Evolutionary conservation across 1,140 invertebrate genomes (phyloP).

Genomic region (Pseudomyrmex concolor): DNA sequence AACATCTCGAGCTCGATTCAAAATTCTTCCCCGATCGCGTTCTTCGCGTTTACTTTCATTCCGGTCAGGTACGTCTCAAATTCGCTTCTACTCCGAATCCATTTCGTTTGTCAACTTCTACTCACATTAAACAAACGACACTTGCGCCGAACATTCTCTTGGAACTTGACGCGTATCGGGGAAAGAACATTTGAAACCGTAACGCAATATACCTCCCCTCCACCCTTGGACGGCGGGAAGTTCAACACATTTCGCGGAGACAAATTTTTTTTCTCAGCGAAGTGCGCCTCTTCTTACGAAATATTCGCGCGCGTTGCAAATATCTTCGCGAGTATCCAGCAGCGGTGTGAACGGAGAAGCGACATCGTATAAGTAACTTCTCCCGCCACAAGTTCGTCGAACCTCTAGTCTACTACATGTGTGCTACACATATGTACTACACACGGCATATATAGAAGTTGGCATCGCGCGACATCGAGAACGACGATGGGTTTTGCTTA

Average conservation of each 20-base stretch:
- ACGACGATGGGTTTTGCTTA: slow-evolving; percentile 18
- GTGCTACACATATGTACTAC: neutral
- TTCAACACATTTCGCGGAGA: neutral
- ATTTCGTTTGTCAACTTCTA: too few species aligned
- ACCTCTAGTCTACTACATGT: slow-evolving; percentile 30
- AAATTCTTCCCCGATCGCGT: neutral
- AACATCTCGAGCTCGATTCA: neutral
- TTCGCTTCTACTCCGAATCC: too few species aligned
- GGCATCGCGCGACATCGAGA: slow-evolving; percentile 6
- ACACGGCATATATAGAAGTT: too few species aligned
- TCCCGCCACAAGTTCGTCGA: slow-evolving; percentile 40
- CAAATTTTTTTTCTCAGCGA: too few species aligned
- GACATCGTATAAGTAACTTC: neutral
- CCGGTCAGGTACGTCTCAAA: too few species aligned
- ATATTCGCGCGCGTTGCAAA: neutral
- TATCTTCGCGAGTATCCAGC: neutral
- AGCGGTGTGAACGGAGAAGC: neutral
- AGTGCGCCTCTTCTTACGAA: slow-evolving; percentile 9
- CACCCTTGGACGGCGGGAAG: neutral
- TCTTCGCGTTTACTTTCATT: too few species aligned
- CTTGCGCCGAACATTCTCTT: too few species aligned
- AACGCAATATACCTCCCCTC: too few species aligned
- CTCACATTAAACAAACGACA: too few species aligned
- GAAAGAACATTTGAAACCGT: too few species aligned
- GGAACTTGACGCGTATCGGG: too few species aligned